These are phyloP conservation scores for Aldrovandia affinis DNA, from an alignment of 2,797 vertebrate genomes.

Conservation along the genomic window DNA sequence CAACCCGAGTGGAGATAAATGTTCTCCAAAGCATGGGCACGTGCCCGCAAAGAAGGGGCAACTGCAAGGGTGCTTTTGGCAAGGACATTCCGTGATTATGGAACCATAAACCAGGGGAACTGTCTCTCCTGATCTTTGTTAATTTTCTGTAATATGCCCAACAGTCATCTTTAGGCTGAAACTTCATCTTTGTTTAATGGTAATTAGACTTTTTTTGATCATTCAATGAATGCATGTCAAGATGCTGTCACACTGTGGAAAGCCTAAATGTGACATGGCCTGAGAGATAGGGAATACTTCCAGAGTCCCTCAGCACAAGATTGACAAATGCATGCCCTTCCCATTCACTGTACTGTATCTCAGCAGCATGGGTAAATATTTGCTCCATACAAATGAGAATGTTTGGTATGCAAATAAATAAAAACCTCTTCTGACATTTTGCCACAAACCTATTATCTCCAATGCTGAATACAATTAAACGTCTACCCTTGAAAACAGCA, in stretches of 20 bases:
- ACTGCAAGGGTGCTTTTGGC: conserved; percentile 57
- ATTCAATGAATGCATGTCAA: conserved; percentile 60
- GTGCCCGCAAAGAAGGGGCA: conserved; percentile 36
- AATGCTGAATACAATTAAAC: not conserved
- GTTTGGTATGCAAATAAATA: conserved; percentile 42
- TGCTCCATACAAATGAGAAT: conserved; percentile 41
- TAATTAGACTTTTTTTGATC: conserved; percentile 67
- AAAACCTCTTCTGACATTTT: conserved; percentile 33
- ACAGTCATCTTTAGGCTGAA: conserved; percentile 55
- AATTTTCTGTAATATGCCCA: conserved; percentile 63
- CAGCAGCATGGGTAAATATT: conserved; percentile 31
- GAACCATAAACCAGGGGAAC: conserved; percentile 34
- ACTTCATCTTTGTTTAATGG: conserved; percentile 56
- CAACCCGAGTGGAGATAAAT: not conserved
- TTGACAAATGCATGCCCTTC: conserved; percentile 9
- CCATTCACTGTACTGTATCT: not conserved
- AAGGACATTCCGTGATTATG: conserved; percentile 57
- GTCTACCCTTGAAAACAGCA: conserved; percentile 33
- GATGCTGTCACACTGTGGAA: conserved; percentile 59
- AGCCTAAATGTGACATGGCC: conserved; percentile 61
- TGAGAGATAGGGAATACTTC: conserved; percentile 44
- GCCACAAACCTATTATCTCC: conserved; percentile 40
- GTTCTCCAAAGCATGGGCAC: not conserved
- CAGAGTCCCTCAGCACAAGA: conserved; percentile 37
- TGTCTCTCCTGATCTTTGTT: conserved; percentile 50